A percentile compares a stretch with the other conserved stretches of the same genome.
Evolutionary conservation across 2,113 vertebrate species (phyloP).

Genomic region (Mystacornis crossleyi): DNA sequence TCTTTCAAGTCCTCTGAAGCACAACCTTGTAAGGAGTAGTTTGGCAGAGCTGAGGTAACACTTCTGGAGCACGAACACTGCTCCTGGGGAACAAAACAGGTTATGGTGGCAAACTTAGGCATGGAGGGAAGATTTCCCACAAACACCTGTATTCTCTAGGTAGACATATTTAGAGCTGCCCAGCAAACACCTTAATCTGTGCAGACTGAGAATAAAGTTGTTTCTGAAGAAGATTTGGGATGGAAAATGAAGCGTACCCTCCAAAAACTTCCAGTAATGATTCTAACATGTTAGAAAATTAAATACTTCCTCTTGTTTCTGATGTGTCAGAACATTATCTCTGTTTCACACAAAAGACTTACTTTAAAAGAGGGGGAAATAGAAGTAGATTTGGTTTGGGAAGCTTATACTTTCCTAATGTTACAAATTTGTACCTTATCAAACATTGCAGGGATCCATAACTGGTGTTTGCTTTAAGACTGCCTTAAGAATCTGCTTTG

Average conservation of each 20-base stretch:
- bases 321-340: not conserved
- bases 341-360: not conserved
- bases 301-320: not conserved
- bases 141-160: not conserved
- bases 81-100: not conserved
- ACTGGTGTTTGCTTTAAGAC: not conserved
- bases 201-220: not conserved
- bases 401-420: not conserved
- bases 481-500: not conserved
- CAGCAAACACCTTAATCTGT: not conserved
- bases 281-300: fast-evolving
- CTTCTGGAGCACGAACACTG: not conserved
- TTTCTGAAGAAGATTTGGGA: not conserved
- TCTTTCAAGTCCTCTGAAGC: not conserved
- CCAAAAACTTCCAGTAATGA: not conserved
- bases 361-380: not conserved
- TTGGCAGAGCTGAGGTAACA: not conserved
- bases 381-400: not conserved
- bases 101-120: not conserved
- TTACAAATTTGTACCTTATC: not conserved
- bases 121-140: not conserved
- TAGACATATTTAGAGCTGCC: not conserved
- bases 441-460: not conserved
- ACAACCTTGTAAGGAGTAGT: not conserved
- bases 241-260: not conserved